These are phyloP conservation scores for Volucella bombylans DNA, from an alignment of 2,888 invertebrate genomes.

Conservation along the genomic window DNA sequence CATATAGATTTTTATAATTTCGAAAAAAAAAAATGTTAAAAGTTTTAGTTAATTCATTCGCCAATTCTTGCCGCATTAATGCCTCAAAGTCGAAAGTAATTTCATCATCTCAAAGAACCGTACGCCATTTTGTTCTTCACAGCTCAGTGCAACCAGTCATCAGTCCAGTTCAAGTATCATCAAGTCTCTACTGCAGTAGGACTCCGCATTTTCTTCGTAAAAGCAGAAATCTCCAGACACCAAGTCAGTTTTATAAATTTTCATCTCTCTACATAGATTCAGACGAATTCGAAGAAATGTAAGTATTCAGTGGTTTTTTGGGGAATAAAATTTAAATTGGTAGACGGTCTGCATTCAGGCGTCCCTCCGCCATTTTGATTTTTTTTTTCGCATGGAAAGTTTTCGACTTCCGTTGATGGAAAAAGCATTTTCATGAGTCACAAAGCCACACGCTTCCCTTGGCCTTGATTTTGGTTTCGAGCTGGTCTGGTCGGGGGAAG, in stretches of 20 bases:
- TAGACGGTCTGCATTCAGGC: conserved; percentile 1
- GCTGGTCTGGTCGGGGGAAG: conserved; percentile 2
- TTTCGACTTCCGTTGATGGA: conserved; percentile 5
- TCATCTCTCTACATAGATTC: conserved; percentile 60
- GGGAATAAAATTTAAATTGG: background rate
- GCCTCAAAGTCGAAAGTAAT: conserved; percentile 79
- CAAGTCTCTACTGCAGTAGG: conserved; percentile 62
- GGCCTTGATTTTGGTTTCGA: conserved; percentile 22
- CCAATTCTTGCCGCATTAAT: conserved; percentile 76
- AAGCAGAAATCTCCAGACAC: conserved; percentile 45
- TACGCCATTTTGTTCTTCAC: conserved; percentile 65
- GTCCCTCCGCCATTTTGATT: conserved; percentile 70
- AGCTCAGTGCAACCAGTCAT: conserved; percentile 62
- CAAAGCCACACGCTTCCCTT: conserved; percentile 14
- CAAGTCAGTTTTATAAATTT: conserved; percentile 44
- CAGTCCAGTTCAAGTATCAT: conserved; percentile 58
- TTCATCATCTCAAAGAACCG: conserved; percentile 76
- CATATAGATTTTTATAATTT: conserved; percentile 40
- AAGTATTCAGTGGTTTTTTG: conserved; percentile 75
- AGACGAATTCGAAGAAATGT: conserved; percentile 79
- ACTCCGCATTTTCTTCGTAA: conserved; percentile 17
- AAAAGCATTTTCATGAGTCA: conserved; percentile 47
- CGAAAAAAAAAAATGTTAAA: conserved; percentile 75
- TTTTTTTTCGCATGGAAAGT: conserved; percentile 34
- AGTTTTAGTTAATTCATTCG: conserved; percentile 78